Base-by-base conservation (phyloP, 2,888 invertebrate genomes). In the Mantis religiosa region DNA sequence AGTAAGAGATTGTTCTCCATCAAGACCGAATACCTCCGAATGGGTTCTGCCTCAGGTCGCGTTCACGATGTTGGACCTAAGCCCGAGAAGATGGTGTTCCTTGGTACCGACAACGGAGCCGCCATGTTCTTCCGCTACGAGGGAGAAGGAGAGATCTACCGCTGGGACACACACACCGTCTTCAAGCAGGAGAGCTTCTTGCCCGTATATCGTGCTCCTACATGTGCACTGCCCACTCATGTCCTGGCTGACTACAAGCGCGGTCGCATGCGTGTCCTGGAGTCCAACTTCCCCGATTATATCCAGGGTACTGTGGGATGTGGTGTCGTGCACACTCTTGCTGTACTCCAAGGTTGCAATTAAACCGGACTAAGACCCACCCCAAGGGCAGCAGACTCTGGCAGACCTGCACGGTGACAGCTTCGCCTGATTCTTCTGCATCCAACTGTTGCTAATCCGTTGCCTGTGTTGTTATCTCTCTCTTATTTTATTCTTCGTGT, bases 281-380 rank as follows among this genome's bases (percentile, higher is more conserved):
- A 96, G 91, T 95, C 95, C 91, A 96, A 96, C 92, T 95, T 96
- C 93, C 95, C 94, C 88, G 95, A 96, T 92, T 96, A 94, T 91
- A 94, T 96, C 90, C 92, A 94, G 4, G 94, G 95, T 90, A 94
- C 94, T 81, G 94, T 94, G 82, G 95, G 95, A 83, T 95, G 95
- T 91, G 96, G 95, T 25, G 94, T 95, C 34, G 94, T 71, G 54
- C 54, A 71, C 54, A 71, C 54, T 15, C 54, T 71, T 71, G 54
- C 54, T 71, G 20, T 71, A 20, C 54, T 71, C 54, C 54, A 71
- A 71, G 54, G 54, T 25, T 71, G 54, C 25, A 71, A 71, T 25
- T 71, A 71, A 71, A 3, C 41, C 54, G 54, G 20, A 20, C 54
- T 25, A 6, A 20, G 20, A 71, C 15, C 20, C 54, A 3, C 20